A percentile compares a stretch with the other conserved stretches of the same genome.
Conservation (phyloP, 2,113 vertebrate genomes). For the Perca schrenkii region DNA sequence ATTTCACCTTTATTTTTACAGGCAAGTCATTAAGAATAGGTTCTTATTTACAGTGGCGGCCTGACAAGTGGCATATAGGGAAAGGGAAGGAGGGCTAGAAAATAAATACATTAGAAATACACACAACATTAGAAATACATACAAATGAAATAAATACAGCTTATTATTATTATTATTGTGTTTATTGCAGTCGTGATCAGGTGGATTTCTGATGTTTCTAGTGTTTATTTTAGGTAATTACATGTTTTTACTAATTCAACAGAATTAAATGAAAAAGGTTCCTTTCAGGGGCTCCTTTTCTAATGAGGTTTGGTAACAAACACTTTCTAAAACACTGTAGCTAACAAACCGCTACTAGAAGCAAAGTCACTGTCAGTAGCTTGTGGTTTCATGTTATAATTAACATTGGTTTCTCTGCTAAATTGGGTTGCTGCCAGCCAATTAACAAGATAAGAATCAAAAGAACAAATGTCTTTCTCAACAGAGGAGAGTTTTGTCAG, state of each 20-base stretch:
- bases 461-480: slow-evolving; percentile 40
- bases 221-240: background rate
- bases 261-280: background rate
- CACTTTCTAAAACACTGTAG: background rate
- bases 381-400: slow-evolving; percentile 41
- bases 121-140: too few relatives aligned
- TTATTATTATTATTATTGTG: too few relatives aligned
- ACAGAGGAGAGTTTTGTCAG: slow-evolving; percentile 27
- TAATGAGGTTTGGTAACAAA: background rate
- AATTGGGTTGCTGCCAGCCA: slow-evolving; percentile 28
- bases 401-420: slow-evolving; percentile 20
- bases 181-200: background rate
- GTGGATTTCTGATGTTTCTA: background rate
- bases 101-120: too few relatives aligned
- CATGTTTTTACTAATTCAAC: background rate
- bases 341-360: background rate
- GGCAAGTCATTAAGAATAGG: too few relatives aligned
- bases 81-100: too few relatives aligned
- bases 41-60: too few relatives aligned
- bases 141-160: too few relatives aligned
- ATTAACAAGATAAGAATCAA: slow-evolving; percentile 58
- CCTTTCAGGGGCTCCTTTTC: background rate
- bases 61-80: too few relatives aligned
- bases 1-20: too few relatives aligned
- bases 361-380: background rate